Conservation (phyloP, 2,113 vertebrate species). For the Thryonomys swinderianus region DNA sequence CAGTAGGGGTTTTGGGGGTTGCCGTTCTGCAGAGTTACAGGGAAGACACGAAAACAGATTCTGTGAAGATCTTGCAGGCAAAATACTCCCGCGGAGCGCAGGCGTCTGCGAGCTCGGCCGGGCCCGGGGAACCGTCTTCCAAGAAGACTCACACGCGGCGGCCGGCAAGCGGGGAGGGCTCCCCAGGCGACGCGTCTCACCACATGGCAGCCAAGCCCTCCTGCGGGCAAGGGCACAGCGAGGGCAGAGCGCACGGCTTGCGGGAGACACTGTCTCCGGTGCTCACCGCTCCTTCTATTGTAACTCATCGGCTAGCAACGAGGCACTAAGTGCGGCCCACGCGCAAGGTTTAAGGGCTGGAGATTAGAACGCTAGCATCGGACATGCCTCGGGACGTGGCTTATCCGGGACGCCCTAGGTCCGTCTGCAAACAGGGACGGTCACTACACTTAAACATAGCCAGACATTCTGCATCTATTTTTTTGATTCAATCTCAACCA, state of each 20-base stretch:
- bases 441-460: not conserved
- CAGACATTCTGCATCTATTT: not conserved
- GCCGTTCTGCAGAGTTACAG: slow-evolving; percentile 89
- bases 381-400: not conserved
- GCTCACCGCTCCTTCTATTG: not conserved
- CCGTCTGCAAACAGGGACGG: not conserved
- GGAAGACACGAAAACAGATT: not conserved
- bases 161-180: not conserved
- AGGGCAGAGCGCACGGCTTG: not conserved
- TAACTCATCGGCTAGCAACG: not conserved
- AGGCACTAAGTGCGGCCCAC: not conserved
- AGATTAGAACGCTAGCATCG: not conserved
- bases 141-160: not conserved
- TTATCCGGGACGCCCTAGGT: not conserved
- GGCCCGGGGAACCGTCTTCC: not conserved
- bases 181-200: not conserved
- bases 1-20: slow-evolving; percentile 98
- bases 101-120: not conserved
- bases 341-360: not conserved
- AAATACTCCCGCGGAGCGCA: not conserved
- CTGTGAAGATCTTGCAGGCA: not conserved
- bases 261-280: not conserved
- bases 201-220: not conserved
- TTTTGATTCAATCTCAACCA: not conserved
- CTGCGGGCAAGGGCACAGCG: not conserved